Evolutionary conservation across 2,888 invertebrate species (phyloP), one percentile per base, ranked within the genome.

Genomic region (Allygus modestus): DNA sequence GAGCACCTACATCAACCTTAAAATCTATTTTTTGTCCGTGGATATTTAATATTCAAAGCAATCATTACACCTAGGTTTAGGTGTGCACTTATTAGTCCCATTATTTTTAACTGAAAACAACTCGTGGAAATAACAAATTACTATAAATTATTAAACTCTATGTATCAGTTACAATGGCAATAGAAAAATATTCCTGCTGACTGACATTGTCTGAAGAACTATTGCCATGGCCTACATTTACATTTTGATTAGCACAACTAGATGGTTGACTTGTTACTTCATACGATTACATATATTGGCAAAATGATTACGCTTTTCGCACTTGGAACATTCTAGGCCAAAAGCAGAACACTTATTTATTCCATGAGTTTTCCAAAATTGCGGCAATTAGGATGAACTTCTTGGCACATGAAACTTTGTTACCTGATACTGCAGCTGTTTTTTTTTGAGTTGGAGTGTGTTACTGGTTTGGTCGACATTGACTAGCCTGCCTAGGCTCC

Each of bases 361-460:
- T n/a, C 7, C n/a, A 37, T 82, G 65, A 20, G 26, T 65, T 69
- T 65, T 82, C 82, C 82, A 82, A 65, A 82, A 69, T 82, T 82
- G 11, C 17, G 12, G 28, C 82, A 82, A 41, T 58, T 51, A 37
- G 51, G 12, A 77, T 77, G 12, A 15, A 37, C 58, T 77, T n/a
- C n/a, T 84, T 73, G n/a, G 61, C 4, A 46, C 46, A 2, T 12
- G 46, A 46, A 12, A 12, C 11, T 17, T 46, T 7, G 1, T 17
- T 46, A n/a, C n/a, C n/a, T 12, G 12, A 9, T 12, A 2, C 46
- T 17, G 46, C 2, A 7, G n/a, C 4, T 17, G 15, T 2, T 46
- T 2, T 17, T 7, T 46, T 46, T 46, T 7, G 7, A 46, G 46
- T 17, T 46, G 46, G 7, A 46, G 2, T 46, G 7, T 46, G 46